phyloP scores from a whole-genome alignment of 2,113 vertebrate species.

The Morone saxatilis region DNA sequence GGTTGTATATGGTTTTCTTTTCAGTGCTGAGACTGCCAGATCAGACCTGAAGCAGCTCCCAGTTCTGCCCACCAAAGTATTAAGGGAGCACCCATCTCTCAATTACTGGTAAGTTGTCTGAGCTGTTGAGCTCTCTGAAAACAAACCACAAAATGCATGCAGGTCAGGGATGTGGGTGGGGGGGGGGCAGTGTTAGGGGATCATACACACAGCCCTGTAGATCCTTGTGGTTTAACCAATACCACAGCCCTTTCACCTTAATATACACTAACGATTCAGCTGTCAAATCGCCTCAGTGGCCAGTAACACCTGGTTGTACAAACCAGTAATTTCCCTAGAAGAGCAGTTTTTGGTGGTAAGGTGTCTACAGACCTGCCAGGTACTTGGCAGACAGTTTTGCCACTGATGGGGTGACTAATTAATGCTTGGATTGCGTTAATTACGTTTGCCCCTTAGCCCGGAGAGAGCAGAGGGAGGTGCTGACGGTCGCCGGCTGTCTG shows the following conservation, averaged over 20 bases:
- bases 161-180: neutral
- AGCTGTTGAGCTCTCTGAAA: slow-evolving; percentile 12
- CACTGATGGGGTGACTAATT: slow-evolving; percentile 63
- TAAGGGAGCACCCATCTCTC: slow-evolving; percentile 96
- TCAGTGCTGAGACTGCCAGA: slow-evolving; percentile 90
- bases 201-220: neutral
- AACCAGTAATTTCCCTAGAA: slow-evolving; percentile 27
- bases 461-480: slow-evolving; percentile 31
- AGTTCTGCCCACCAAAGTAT: slow-evolving; percentile 91
- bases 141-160: slow-evolving; percentile 24
- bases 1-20: slow-evolving; percentile 11
- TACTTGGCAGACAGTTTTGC: slow-evolving; percentile 38
- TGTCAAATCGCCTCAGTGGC: slow-evolving; percentile 16
- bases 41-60: slow-evolving; percentile 93
- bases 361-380: slow-evolving; percentile 14
- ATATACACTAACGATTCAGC: neutral
- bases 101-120: slow-evolving; percentile 90
- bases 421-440: slow-evolving; percentile 62
- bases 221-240: slow-evolving; percentile 1
- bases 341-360: slow-evolving; percentile 11
- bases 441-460: slow-evolving; percentile 58
- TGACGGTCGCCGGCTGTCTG: slow-evolving; percentile 37
- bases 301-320: slow-evolving; percentile 29
- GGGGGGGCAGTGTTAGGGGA: neutral
- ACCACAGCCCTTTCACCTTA: neutral